Evolutionary conservation across 1,140 invertebrate genomes (phyloP).

Genomic region (Phymastichus coffea): DNA sequence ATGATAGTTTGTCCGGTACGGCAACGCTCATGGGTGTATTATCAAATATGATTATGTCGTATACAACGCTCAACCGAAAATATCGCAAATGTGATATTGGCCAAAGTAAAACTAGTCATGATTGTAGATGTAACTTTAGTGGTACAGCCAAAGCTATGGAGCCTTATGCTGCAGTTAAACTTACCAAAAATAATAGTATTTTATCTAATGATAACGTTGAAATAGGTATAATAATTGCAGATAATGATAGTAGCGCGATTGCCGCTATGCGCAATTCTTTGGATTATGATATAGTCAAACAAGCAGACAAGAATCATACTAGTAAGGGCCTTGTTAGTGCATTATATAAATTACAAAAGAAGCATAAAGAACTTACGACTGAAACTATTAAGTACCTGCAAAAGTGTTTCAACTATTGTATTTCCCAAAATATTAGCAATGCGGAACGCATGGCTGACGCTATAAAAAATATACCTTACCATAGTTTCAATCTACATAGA

Average conservation of each 20-base stretch:
- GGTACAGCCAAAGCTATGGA: no score
- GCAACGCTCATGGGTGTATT: slow-evolving; percentile 30
- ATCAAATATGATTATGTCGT: slow-evolving; percentile 28
- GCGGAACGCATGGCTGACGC: slow-evolving; percentile 19
- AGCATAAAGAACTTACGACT: slow-evolving; percentile 21
- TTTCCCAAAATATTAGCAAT: slow-evolving; percentile 29
- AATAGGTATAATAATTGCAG: no score
- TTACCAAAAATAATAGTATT: slow-evolving; percentile 26
- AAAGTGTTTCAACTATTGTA: slow-evolving; percentile 29
- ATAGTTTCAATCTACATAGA: slow-evolving; percentile 26
- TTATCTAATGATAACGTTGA: no score
- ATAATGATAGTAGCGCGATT: no score
- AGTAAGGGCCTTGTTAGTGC: slow-evolving; percentile 25
- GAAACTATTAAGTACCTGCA: slow-evolving; percentile 30
- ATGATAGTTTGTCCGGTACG: slow-evolving; percentile 30
- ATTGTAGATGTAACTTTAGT: slow-evolving; percentile 29
- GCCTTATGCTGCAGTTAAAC: no score
- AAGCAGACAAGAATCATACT: no score
- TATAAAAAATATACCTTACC: slow-evolving; percentile 29
- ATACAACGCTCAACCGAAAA: slow-evolving; percentile 26
- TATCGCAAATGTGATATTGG: slow-evolving; percentile 28
- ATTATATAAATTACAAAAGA: slow-evolving; percentile 27
- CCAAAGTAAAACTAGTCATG: background rate
- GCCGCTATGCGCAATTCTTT: no score
- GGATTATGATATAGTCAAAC: slow-evolving; percentile 27